Evolutionary conservation across 2,113 vertebrate species (phyloP).

Genomic region (Heloderma charlesbogerti): DNA sequence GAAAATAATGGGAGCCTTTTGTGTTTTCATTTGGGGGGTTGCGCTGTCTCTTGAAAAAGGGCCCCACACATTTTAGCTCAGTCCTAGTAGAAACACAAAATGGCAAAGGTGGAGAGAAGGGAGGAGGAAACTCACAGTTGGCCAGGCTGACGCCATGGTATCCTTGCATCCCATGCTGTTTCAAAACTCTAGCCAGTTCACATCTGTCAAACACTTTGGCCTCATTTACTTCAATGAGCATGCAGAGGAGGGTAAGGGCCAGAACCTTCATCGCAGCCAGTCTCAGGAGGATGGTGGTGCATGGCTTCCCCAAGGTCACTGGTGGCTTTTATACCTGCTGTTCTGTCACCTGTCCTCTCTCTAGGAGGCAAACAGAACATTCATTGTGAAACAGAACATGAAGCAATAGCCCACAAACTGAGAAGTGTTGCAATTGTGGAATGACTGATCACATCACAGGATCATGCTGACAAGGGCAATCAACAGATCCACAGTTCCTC

Average conservation of each 20-base stretch:
- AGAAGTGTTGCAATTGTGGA: not conserved
- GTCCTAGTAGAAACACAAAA: not conserved
- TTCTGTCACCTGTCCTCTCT: not conserved
- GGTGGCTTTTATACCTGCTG: not conserved
- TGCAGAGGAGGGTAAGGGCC: conserved; percentile 39
- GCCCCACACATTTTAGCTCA: not conserved
- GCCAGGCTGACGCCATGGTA: no score
- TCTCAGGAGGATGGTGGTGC: not conserved
- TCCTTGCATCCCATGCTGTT: no score
- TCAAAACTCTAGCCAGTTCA: no score
- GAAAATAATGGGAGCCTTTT: not conserved
- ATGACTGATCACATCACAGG: not conserved
- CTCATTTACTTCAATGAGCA: conserved; percentile 28
- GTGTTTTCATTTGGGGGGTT: no score
- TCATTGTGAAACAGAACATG: not conserved
- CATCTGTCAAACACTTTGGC: no score
- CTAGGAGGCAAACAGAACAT: not conserved
- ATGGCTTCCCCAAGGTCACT: no score
- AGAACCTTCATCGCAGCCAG: conserved; percentile 51
- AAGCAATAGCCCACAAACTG: not conserved
- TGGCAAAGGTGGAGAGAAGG: not conserved
- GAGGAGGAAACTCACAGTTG: no score
- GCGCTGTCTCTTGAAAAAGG: not conserved
- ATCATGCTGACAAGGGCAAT: no score
- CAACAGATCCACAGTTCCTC: no score